Conservation (phyloP, 2,888 invertebrate species). For the Rhyacophila evoluta region DNA sequence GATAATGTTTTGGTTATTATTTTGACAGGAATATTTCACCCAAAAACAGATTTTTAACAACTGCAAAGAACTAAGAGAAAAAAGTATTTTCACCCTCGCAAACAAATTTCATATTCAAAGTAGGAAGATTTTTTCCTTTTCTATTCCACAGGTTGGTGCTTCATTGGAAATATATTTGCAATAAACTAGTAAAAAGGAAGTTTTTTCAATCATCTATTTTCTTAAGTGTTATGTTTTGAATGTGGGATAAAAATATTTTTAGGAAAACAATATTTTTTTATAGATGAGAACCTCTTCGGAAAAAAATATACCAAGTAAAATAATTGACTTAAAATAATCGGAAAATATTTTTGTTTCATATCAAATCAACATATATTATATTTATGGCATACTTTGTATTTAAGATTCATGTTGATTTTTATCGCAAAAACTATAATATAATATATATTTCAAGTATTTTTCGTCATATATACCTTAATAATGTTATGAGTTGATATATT, state of each 20-base stretch:
- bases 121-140: conserved; percentile 22
- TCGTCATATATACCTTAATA: too few species aligned
- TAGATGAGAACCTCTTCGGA: too few species aligned
- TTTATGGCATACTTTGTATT: too few species aligned
- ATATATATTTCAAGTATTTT: too few species aligned
- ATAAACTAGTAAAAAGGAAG: not conserved
- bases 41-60: not conserved
- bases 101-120: conserved; percentile 24
- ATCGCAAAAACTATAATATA: too few species aligned
- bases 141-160: conserved; percentile 18
- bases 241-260: not conserved
- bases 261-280: not conserved
- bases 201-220: conserved; percentile 20
- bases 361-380: too few species aligned
- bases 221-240: conserved; percentile 17
- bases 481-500: too few species aligned
- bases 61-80: not conserved
- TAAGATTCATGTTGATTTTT: too few species aligned
- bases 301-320: not conserved
- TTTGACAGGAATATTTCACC: too few species aligned
- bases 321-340: not conserved
- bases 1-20: too few species aligned
- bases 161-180: conserved; percentile 22
- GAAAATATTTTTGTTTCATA: too few species aligned
- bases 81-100: conserved; percentile 11